These are phyloP conservation scores for Ascidia mentula DNA, from an alignment of 23 tunicate genomes.

Conservation along the genomic window DNA sequence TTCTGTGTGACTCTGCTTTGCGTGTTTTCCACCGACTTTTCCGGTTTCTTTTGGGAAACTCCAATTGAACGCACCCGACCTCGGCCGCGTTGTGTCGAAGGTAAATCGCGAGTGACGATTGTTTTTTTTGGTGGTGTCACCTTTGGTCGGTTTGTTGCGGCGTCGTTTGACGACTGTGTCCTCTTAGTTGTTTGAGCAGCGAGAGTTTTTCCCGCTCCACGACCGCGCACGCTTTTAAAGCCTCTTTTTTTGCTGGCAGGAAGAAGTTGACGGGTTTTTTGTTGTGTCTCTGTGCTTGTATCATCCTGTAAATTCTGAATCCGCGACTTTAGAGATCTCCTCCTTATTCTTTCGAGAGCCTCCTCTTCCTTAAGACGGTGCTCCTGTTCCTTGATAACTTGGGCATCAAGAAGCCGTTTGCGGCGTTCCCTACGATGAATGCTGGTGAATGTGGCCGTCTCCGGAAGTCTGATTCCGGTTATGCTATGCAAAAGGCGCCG, in stretches of 20 bases:
- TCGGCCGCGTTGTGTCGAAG: too few species aligned
- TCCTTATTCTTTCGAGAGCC: conserved; percentile 10
- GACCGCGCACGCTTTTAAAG: background rate
- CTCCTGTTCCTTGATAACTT: conserved; percentile 23
- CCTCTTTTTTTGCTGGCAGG: background rate
- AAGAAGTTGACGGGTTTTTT: background rate
- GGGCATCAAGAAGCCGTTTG: conserved; percentile 13
- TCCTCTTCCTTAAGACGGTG: conserved; percentile 19
- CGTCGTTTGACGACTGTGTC: background rate
- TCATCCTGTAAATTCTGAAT: too few species aligned
- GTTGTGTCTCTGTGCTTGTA: too few species aligned
- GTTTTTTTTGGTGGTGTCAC: too few species aligned
- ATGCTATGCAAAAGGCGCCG: conserved; percentile 37
- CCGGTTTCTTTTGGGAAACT: background rate
- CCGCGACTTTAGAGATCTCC: background rate
- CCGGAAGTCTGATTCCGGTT: conserved; percentile 31
- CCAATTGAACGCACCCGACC: background rate
- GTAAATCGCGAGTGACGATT: too few species aligned
- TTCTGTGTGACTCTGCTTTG: background rate
- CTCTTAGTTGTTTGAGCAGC: background rate
- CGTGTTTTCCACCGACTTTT: background rate
- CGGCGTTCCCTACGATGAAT: conserved; percentile 6
- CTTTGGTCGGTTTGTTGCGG: too few species aligned
- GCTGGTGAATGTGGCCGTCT: conserved; percentile 40
- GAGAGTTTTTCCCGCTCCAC: background rate